Base-by-base conservation (phyloP, 2,888 invertebrate species). In the Limnephilus auricula region DNA sequence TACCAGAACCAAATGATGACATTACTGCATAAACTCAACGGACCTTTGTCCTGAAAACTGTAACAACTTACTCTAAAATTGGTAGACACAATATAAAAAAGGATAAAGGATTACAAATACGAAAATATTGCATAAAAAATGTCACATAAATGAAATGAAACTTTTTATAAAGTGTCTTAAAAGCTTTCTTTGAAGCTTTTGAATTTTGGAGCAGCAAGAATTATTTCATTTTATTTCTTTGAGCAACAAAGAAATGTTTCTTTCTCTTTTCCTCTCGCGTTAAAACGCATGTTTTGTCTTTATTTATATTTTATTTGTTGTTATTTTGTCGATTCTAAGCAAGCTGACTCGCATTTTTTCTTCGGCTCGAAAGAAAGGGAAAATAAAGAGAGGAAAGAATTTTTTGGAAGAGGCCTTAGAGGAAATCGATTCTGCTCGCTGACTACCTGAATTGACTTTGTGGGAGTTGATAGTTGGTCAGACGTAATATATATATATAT, bases 1-100 rank as follows among this genome's bases (percentile, higher is more conserved):
- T 31, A 34, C 82, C 82, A 82, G 30, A 82, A 82, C 82, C 82
- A 82, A 82, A 82, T 82, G 82, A 82, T 82, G 82, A 82, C 82
- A 82, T 82, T 82, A 65, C 50, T 25, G 50, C 18, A 65, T 25
- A 13, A 25, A 65, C 50, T 15, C 32, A 82, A 82, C 82, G 34
- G 34, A 15, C 18, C 82, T 82, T 82, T 82, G 82, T 82, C 82
- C 31, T 31, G n/a, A 82, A 82, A 80, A 82, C 18, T 82, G 15
- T 31, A 82, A 82, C 82, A 34, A 82, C 82, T 32, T 32, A 82
- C 82, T 82, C 50, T 32, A 82, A 82, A 82, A 18, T 12, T 31
- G 31, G 34, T 34, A 31, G 82, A 18, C 34, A 82, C 82, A 2
- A 9, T 4, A 30, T 34, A 34, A 82, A 82, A 80, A 82, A 32